These are phyloP conservation scores for Orchestes rusci DNA, from an alignment of 2,888 invertebrate species.

Conservation along the genomic window DNA sequence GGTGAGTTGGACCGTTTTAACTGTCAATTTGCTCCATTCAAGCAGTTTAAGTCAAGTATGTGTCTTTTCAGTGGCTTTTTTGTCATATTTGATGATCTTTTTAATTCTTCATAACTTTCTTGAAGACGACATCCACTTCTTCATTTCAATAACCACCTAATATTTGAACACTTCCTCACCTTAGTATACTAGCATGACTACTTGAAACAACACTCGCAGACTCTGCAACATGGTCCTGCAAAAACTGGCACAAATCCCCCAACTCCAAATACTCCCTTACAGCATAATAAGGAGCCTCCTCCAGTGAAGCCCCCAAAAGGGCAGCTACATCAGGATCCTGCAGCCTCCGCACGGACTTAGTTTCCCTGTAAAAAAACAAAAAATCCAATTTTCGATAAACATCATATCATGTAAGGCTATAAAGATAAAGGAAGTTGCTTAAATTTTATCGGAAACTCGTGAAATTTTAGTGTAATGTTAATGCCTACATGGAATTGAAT, in stretches of 20 bases:
- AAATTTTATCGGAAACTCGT: conserved; percentile 9
- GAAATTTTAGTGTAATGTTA: conserved; percentile 16
- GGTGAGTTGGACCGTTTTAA: too few species aligned
- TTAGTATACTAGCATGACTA: conserved; percentile 60
- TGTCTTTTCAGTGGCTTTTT: too few species aligned
- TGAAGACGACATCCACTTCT: too few species aligned
- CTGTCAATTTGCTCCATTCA: too few species aligned
- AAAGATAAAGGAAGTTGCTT: conserved; percentile 5
- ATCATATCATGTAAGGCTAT: background rate
- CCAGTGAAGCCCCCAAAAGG: conserved; percentile 65
- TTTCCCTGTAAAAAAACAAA: conserved; percentile 44
- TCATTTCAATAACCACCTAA: too few species aligned
- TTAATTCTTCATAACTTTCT: too few species aligned
- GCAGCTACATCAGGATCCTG: conserved; percentile 65
- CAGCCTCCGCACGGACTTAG: conserved; percentile 61
- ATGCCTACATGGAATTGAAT: conserved; percentile 13
- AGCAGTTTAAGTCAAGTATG: too few species aligned
- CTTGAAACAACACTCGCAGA: conserved; percentile 53
- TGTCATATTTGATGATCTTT: too few species aligned
- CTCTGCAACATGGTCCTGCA: conserved; percentile 73
- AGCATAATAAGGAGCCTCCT: conserved; percentile 66
- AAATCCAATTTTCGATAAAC: conserved; percentile 3
- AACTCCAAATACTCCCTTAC: conserved; percentile 70
- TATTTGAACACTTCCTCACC: too few species aligned
- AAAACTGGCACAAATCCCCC: conserved; percentile 80